Evolutionary conservation across 2,797 vertebrate genomes (phyloP), one percentile per base, ranked within the genome.

Genomic region (Podarcis lilfordi): DNA sequence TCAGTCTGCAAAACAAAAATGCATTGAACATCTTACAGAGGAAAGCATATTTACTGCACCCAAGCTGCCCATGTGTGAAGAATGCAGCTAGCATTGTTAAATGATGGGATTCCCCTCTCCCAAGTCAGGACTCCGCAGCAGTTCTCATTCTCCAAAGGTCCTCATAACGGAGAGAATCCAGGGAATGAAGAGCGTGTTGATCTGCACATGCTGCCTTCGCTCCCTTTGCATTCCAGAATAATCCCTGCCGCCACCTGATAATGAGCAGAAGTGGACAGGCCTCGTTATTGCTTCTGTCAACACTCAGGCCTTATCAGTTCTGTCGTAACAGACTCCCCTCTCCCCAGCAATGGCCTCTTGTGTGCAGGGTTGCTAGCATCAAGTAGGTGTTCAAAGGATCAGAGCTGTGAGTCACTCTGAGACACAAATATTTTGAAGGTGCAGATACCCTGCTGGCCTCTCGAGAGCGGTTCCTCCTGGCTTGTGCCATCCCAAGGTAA

Each of bases 261-360:
- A 80, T 69, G 43, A 90, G 76, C 89, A 90, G 86, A 85, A 87
- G 71, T 40, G 82, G 84, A 68, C 84, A 82, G 82, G 68, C 76
- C 86, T 87, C 82, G 66, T 76, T 90, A 80, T 84, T 80, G 89
- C 82, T 76, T 84, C 89, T 90, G 89, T 90, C 86, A 80, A 87
- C 89, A 90, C 77, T 80, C 76, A 75, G 43, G 77, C 69, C 76
- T 90, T 90, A 90, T 90, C 89, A 13, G 76, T 37, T 75, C 68
- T 80, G 81, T 87, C 37, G 59, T 87, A 84, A 75, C 64, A 89
- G 27, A 43, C 43, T 66, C 77, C 1, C 1, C 79, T 80, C 82
- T 32, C 29, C 81, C 85, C 81, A 84, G 76, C n/a, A 55, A n/a
- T 4, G 6, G 55, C 59, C 59, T 69, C 69, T 55, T 40, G 59